Base-by-base conservation (phyloP, 2,797 vertebrate species). In the Silurus aristotelis region DNA sequence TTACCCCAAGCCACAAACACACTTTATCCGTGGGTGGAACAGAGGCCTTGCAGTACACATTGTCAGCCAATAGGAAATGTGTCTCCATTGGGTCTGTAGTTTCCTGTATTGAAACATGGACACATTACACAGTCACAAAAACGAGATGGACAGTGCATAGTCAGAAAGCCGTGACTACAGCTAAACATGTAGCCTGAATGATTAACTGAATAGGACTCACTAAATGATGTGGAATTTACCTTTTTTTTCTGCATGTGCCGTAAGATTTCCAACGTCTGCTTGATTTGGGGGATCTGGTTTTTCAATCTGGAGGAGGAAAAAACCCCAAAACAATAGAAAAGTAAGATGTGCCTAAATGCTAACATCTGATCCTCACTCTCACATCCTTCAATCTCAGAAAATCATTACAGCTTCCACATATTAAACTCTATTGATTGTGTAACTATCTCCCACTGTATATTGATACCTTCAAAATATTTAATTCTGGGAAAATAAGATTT, bases 161-260 rank as follows among this genome's bases (percentile, higher is more conserved):
- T 7, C 22, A 55, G 14, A 6, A 61, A 22, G 27, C 20, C 25
- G 43, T 46, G 31, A 22, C 27, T 60, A 38, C 8, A 60, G 48
- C 52, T n/a, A 61, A 17, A 66, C 20, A 66, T 17, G 6, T 43
- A 66, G 80, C 13, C 20, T 17, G 31, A 73, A 56, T 46, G 31
- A 60, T 13, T 0, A 1, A 63, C 3, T 0, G 15, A 14, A 63
- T 7, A 7, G 25, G 27, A 78, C 55, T 31, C 27, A 61, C 58
- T 60, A 31, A 61, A 61, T 58, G 3, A 6, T 20, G 1, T 20
- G 25, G 9, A 13, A 17, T 91, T 93, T 93, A 99, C 98, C 96
- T 98, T 99, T 91, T 99, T 99, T 96, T 98, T 99, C 95, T 99
- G 98, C 98, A 99, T 99, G 94, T 99, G 97, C 91, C 96, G 97